Evolutionary conservation across 2,888 invertebrate genomes (phyloP), one percentile per base, ranked within the genome.

Genomic region (Cantharis lateralis): DNA sequence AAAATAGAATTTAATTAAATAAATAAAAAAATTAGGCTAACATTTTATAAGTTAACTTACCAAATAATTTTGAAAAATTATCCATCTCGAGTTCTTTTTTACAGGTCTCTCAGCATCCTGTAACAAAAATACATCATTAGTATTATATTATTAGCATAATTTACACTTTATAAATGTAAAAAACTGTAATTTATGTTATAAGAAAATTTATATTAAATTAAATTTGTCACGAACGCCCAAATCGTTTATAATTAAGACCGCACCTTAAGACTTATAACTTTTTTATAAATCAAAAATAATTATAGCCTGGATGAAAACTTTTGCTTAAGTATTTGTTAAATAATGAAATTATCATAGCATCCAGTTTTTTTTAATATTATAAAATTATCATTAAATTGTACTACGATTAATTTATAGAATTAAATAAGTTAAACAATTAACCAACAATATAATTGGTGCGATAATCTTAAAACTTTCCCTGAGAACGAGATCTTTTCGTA

Each of bases 401-500:
- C 15, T 18, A 70, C 28, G 18, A 48, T 70, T 48, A 20, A 48
- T 77, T 74, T 77, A 74, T 74, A 77, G 71, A 74, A 76, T 28
- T 62, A 76, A 76, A 72, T 73, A 76, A 70, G 75, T 75, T 72
- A 70, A 78, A 78, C 75, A 78, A 78, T 78, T 75, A 75, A 72
- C 70, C 75, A 24, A 32, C 71, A 72, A 66, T 71, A 71, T 72
- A 75, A 72, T 73, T 75, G 73, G 75, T 75, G 73, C 70, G 78
- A 72, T 75, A 78, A 78, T 74, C 32, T 70, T 75, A 71, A 68
- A 70, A 75, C 73, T 76, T 75, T 74, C 78, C 72, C 74, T 76
- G 78, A 76, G 76, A 81, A 81, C 80, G 73, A 81, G 81, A 81
- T 81, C 71, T 76, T 32, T 73, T 71, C 69, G 62, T 64, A 26